Percentiles rank a stretch among this genome's conserved stretches.
Evolutionary conservation across 2,888 invertebrate genomes (phyloP).

Genomic region (Aspidiotus rigidus): DNA sequence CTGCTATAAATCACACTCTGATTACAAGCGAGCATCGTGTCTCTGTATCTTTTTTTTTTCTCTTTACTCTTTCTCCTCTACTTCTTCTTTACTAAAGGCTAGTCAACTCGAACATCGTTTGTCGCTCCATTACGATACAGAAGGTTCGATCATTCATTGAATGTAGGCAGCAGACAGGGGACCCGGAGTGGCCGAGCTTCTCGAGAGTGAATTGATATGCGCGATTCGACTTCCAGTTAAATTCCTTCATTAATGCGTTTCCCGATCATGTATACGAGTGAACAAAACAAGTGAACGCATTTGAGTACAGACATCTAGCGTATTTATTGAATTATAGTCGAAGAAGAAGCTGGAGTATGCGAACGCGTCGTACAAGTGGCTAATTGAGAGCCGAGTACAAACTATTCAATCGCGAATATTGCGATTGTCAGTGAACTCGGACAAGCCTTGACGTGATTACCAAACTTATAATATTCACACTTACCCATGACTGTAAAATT

Average conservation of each 20-base stretch:
- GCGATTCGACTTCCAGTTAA: constrained; percentile 9
- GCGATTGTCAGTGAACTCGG: too few relatives aligned
- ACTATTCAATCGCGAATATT: too few relatives aligned
- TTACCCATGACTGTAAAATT: too few relatives aligned
- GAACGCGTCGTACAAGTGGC: too few relatives aligned
- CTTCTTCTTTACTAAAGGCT: neutral
- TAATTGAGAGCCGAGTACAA: too few relatives aligned
- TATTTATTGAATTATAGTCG: too few relatives aligned
- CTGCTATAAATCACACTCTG: constrained; percentile 18
- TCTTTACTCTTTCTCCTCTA: neutral
- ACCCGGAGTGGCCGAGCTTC: neutral
- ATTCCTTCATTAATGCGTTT: constrained; percentile 14
- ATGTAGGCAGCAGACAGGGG: neutral
- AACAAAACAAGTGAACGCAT: too few relatives aligned
- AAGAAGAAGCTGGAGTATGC: too few relatives aligned
- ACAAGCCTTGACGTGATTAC: too few relatives aligned
- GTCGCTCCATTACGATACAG: constrained; percentile 1
- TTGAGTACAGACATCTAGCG: too few relatives aligned
- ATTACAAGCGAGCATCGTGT: constrained; percentile 11
- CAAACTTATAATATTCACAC: too few relatives aligned
- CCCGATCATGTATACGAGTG: neutral
- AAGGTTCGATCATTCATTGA: constrained; percentile 2
- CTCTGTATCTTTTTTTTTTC: neutral
- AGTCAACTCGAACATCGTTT: constrained; percentile 13
- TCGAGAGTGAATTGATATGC: constrained; percentile 9